Evolutionary conservation across 2,113 vertebrate genomes (phyloP).

Genomic region (Nesospiza acunhae): DNA sequence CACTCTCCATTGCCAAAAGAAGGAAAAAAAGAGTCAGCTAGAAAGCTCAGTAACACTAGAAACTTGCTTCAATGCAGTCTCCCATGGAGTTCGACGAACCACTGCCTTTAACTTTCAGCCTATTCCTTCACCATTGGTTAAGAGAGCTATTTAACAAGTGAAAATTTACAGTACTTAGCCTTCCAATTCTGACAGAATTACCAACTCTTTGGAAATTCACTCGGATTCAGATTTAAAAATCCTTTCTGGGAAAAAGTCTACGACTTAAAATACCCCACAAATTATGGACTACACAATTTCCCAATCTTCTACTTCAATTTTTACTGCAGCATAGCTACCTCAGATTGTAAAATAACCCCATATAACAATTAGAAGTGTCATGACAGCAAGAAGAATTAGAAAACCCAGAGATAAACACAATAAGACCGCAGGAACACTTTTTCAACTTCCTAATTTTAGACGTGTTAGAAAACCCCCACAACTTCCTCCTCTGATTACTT

Average conservation of each 20-base stretch:
- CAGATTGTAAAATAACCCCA: background rate
- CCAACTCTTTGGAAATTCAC: background rate
- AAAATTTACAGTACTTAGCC: background rate
- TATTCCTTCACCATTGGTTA: background rate
- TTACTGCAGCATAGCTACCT: background rate
- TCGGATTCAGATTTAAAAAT: conserved; percentile 31
- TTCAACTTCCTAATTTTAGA: background rate
- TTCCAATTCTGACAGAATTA: background rate
- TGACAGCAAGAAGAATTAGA: background rate
- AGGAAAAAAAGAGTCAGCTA: background rate
- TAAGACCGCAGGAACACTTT: background rate
- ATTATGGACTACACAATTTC: background rate
- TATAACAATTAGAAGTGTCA: background rate
- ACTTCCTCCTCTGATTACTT: background rate
- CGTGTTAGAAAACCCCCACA: background rate
- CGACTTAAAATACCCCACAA: conserved; percentile 16
- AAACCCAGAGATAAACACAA: background rate
- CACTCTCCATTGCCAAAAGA: background rate
- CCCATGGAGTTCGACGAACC: background rate
- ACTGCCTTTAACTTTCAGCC: background rate
- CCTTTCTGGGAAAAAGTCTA: background rate
- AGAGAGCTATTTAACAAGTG: background rate
- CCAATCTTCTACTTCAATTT: background rate
- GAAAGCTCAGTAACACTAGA: background rate
- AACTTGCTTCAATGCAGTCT: background rate